Conservation (phyloP, 2,888 invertebrate genomes). For the Podotricha telesiphe region DNA sequence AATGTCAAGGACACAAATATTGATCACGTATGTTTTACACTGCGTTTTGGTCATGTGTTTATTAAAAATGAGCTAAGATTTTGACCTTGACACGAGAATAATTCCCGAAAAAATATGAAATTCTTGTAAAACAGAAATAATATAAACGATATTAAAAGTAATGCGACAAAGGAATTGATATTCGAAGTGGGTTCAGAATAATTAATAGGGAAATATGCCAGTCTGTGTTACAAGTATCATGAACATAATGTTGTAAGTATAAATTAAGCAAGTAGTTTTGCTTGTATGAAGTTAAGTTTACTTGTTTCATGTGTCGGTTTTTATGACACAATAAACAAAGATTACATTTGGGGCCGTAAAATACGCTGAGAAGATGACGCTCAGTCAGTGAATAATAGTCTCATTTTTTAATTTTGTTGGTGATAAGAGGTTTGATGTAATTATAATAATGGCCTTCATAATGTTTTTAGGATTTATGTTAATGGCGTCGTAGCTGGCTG, state of each 20-base stretch:
- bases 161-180: conserved; percentile 64
- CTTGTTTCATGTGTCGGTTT: conserved; percentile 34
- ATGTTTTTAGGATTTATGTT: conserved; percentile 27
- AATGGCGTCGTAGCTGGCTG: conserved; percentile 23
- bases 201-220: conserved; percentile 72
- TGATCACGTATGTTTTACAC: conserved; percentile 62
- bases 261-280: conserved; percentile 36
- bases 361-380: conserved; percentile 32
- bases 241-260: conserved; percentile 49
- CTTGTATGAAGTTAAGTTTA: conserved; percentile 37
- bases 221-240: conserved; percentile 55
- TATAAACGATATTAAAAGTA: conserved; percentile 52
- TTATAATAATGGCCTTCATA: conserved; percentile 38
- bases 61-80: conserved; percentile 29
- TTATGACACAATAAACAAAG: conserved; percentile 39
- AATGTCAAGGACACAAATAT: conserved; percentile 81
- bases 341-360: conserved; percentile 36
- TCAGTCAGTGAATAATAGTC: conserved; percentile 21
- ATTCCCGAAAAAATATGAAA: background rate
- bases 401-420: conserved; percentile 39
- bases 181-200: conserved; percentile 63
- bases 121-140: conserved; percentile 7
- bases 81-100: conserved; percentile 41
- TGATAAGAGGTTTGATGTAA: conserved; percentile 31
- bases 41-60: conserved; percentile 31